phyloP scores from a whole-genome alignment of 2,113 vertebrate species.

The Silurus glanis region DNA sequence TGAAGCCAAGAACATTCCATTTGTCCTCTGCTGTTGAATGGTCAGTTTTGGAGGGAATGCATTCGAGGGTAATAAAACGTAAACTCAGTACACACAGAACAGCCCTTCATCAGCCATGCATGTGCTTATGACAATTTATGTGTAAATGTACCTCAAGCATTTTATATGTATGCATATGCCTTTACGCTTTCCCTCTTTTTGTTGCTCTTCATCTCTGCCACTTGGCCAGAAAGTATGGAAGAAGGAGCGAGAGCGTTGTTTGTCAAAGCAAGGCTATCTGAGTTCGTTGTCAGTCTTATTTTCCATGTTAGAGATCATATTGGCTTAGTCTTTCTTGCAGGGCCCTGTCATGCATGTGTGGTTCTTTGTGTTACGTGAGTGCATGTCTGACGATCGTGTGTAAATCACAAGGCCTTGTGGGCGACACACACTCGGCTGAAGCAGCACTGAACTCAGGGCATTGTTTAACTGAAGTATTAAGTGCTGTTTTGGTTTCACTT shows the following conservation, averaged over 20 bases:
- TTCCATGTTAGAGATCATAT: conserved; percentile 33
- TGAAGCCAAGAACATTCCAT: conserved; percentile 76
- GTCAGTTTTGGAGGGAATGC: conserved; percentile 62
- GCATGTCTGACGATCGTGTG: conserved; percentile 29
- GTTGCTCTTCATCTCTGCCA: conserved; percentile 10
- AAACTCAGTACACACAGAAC: neutral
- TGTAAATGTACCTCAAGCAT: neutral
- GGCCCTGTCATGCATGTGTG: conserved; percentile 29
- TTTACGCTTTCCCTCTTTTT: neutral
- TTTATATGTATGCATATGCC: conserved; percentile 8
- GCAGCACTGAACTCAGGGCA: neutral
- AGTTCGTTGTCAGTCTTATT: conserved; percentile 62
- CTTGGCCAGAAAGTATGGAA: conserved; percentile 54
- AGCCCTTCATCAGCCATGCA: neutral
- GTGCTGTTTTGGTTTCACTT: neutral
- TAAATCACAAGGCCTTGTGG: conserved; percentile 41
- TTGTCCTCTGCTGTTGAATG: conserved; percentile 72
- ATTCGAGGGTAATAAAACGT: conserved; percentile 14
- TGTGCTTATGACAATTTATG: neutral
- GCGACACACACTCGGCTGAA: neutral
- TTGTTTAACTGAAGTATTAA: neutral
- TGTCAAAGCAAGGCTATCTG: conserved; percentile 60
- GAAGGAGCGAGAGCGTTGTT: conserved; percentile 63
- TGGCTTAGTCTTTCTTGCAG: neutral
- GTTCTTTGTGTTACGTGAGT: conserved; percentile 20